Base-by-base conservation (phyloP, 2,113 vertebrate species). In the Collichthys lucidus region DNA sequence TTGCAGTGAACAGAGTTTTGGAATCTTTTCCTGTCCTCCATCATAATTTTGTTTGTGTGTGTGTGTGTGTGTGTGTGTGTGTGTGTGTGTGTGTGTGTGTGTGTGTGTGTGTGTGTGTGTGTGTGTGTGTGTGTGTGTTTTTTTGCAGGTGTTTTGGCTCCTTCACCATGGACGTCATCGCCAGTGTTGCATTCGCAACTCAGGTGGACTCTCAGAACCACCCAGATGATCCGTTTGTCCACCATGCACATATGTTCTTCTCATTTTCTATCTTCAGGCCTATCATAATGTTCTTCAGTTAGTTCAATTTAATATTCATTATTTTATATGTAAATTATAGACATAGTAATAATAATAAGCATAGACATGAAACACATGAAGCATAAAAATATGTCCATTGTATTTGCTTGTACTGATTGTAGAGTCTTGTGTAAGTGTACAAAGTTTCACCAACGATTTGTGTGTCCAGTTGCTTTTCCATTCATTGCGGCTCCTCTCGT, bases 101-200 rank as follows among this genome's bases (percentile, higher is more conserved):
- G n/a, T 55, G 44, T 40, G 7, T 55, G 0, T 40, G 35, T 19
- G 11, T 6, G 2, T 42, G 4, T 74, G 22, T 73, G 4, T 6
- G 31, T 55, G 31, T 31, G 5, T 19, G 15, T 6, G 1, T 42
- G 3, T 74, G 22, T 26, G 24, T 73, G 4, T 75, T 5, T 12
- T 86, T 20, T 35, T 69, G 11, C 64, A 99, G 98, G 90, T 96
- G 93, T 93, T 97, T 97, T 71, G 94, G 96, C 79, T 97, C 94
- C 77, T 98, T 96, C 84, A 96, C 96, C 40, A 97, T 98, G 93
- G 97, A 99, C 4, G 94, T 98, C 0, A 97, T 99, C 7, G 96
- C 96, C 82, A 99, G 97, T 0, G 94, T 99, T 24, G 98, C 96
- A 15, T 99, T 98, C 52, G 97, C 95, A 22, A 96, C 89, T 72